Conservation (phyloP, 2,888 invertebrate species). For the Ichneumoninae sp. region DNA sequence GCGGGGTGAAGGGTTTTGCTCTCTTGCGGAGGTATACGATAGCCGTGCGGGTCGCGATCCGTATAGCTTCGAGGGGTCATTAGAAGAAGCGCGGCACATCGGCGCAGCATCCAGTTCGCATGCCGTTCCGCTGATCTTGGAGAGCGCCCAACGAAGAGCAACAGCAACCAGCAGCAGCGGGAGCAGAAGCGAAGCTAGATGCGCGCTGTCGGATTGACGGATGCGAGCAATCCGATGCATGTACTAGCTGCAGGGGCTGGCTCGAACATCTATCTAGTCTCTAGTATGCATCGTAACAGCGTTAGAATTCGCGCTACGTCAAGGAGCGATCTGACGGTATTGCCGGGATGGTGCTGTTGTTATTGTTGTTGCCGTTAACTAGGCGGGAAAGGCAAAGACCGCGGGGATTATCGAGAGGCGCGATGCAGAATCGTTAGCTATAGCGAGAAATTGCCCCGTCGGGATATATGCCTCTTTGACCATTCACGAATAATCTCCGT, state of each 20-base stretch:
- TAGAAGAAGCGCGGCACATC: constrained; percentile 72
- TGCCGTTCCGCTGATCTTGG: constrained; percentile 58
- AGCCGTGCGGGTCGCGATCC: constrained; percentile 42
- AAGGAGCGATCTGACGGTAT: constrained; percentile 29
- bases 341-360: constrained; percentile 36
- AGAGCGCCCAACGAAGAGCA: constrained; percentile 5
- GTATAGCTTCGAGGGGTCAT: constrained; percentile 76
- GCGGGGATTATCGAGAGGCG: constrained; percentile 17
- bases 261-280: constrained; percentile 22
- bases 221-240: constrained; percentile 67
- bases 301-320: constrained; percentile 47
- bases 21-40: constrained; percentile 38
- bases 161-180: constrained; percentile 20
- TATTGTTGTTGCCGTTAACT: constrained; percentile 54
- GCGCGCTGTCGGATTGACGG: constrained; percentile 67
- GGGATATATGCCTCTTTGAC: constrained; percentile 11
- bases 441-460: constrained; percentile 36
- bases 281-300: constrained; percentile 44
- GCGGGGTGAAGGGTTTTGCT: constrained; percentile 70
- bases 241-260: constrained; percentile 12
- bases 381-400: constrained; percentile 31
- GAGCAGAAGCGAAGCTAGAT: constrained; percentile 62
- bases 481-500: constrained; percentile 40
- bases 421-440: constrained; percentile 41
- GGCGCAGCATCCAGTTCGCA: constrained; percentile 37